phyloP scores from a whole-genome alignment of 2,797 vertebrate genomes.

The Picus viridis region DNA sequence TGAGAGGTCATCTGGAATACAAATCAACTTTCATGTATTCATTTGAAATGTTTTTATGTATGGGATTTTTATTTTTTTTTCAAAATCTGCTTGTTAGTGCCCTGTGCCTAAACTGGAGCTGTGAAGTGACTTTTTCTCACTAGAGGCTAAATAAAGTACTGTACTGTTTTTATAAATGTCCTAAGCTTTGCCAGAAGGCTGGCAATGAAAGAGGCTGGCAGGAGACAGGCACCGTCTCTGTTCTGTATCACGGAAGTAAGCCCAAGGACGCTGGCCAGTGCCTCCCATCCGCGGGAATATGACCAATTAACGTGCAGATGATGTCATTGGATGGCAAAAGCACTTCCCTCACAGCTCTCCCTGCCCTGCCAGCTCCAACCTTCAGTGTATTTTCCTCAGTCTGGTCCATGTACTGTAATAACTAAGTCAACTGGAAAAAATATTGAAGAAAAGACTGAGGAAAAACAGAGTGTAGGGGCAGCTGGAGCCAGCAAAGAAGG shows the following conservation, averaged over 20 bases:
- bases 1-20: conserved; percentile 37
- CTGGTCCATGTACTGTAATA: conserved; percentile 69
- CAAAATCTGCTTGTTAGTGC: neutral
- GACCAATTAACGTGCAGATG: conserved; percentile 45
- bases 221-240: conserved; percentile 64
- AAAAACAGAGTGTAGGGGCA: conserved; percentile 68
- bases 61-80: neutral
- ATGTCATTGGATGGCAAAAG: conserved; percentile 65
- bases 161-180: conserved; percentile 70
- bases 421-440: conserved; percentile 78
- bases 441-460: conserved; percentile 73
- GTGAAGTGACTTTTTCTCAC: conserved; percentile 68
- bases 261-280: conserved; percentile 48
- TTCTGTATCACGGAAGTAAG: conserved; percentile 67
- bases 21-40: conserved; percentile 14
- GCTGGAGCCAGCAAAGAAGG: conserved; percentile 75
- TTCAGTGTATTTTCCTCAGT: conserved; percentile 61
- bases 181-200: conserved; percentile 63
- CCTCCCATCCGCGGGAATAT: conserved; percentile 41
- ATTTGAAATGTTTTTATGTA: conserved; percentile 33
- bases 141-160: conserved; percentile 63
- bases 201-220: conserved; percentile 62
- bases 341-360: conserved; percentile 40
- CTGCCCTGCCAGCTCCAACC: conserved; percentile 53
- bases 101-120: conserved; percentile 47